A percentile compares a stretch with the other conserved stretches of the same genome.
phyloP scores from a whole-genome alignment of 1,140 invertebrate genomes.

The Drosophila triauraria region DNA sequence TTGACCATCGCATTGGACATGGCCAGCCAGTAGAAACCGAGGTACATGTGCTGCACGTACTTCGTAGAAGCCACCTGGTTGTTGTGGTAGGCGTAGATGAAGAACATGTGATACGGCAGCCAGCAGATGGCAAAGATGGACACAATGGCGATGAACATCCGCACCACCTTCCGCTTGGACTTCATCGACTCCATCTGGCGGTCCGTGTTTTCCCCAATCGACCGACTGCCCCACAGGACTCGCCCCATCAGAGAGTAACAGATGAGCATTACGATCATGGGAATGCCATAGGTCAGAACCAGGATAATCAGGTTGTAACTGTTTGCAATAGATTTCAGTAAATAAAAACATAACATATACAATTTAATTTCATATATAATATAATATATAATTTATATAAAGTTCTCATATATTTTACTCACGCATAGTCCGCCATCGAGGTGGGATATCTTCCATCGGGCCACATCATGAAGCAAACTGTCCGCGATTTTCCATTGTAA shows the following conservation, averaged over 20 bases:
- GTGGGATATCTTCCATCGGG: conserved; percentile 88
- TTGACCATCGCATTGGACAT: conserved; percentile 97
- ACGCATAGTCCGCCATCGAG: conserved; percentile 88
- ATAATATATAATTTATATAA: too few relatives aligned
- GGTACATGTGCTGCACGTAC: conserved; percentile 92
- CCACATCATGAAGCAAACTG: conserved; percentile 89
- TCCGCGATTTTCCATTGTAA: conserved; percentile 86
- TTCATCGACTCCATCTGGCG: conserved; percentile 93
- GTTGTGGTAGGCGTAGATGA: conserved; percentile 93
- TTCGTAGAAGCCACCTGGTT: conserved; percentile 89
- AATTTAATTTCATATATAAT: too few relatives aligned
- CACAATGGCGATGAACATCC: conserved; percentile 86
- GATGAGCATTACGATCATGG: conserved; percentile 94
- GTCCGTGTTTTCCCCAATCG: conserved; percentile 95
- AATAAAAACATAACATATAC: too few relatives aligned
- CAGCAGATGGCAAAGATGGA: conserved; percentile 94
- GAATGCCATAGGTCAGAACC: conserved; percentile 95
- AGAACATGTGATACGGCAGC: conserved; percentile 95
- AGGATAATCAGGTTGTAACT: conserved; percentile 96
- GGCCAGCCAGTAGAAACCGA: conserved; percentile 95
- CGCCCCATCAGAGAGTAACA: conserved; percentile 94
- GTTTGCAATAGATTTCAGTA: too few relatives aligned
- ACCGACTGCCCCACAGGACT: conserved; percentile 90
- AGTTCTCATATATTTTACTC: conserved; percentile 70
- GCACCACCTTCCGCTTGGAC: conserved; percentile 94